Evolutionary conservation across 2,888 invertebrate genomes (phyloP).

Genomic region (Acanthosepion esculentum): DNA sequence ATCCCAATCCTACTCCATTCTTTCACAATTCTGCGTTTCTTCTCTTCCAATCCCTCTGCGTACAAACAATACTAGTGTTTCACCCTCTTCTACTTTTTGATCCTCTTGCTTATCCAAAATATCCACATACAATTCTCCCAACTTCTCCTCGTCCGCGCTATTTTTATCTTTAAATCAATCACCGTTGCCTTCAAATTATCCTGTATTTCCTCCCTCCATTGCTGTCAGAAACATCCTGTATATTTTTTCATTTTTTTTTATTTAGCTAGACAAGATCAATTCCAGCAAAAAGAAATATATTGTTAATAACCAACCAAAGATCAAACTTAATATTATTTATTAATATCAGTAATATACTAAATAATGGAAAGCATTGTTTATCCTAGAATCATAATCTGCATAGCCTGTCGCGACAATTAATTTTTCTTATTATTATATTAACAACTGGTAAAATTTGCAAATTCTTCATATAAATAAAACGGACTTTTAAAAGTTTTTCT

Average conservation of each 20-base stretch:
- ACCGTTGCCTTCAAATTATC: background rate
- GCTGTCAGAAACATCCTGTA: background rate
- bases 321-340: too few species aligned
- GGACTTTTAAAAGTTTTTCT: too few species aligned
- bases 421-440: too few species aligned
- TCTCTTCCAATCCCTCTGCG: too few species aligned
- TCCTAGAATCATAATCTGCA: too few species aligned
- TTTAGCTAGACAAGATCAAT: background rate
- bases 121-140: background rate
- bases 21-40: background rate
- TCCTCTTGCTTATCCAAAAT: background rate
- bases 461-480: too few species aligned
- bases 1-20: background rate
- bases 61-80: background rate
- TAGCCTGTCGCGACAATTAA: too few species aligned
- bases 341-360: too few species aligned
- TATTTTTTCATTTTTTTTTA: background rate
- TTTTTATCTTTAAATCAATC: background rate
- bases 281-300: too few species aligned
- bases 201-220: background rate
- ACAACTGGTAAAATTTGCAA: too few species aligned
- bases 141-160: background rate
- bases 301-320: too few species aligned
- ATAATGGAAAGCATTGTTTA: too few species aligned
- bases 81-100: background rate